Base-by-base conservation (phyloP, 2,113 vertebrate genomes). In the Cnemophilus loriae region DNA sequence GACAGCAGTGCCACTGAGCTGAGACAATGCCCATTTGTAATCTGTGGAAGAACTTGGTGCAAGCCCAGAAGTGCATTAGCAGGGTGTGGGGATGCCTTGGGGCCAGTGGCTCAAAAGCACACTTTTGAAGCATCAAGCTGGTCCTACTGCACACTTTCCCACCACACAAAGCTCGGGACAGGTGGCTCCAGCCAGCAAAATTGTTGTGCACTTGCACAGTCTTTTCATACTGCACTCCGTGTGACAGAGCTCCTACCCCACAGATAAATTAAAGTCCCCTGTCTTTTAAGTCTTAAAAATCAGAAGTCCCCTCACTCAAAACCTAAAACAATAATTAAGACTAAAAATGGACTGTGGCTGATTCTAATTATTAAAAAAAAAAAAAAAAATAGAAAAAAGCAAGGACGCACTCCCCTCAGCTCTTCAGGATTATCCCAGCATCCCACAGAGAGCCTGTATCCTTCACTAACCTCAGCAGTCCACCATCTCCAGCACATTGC, bases 261-360 rank as follows among this genome's bases (percentile, higher is more conserved):
- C 3, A 16, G 7, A 16, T 37, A 50, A 63, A 75, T 19, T 8
- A 7, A 59, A 44, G 3, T 6, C 0, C 2, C 5, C 2, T 0
- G 0, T 8, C 23, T 67, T 80, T 32, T 37, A 49, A 33, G 11
- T 26, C n/a, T 84, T 47, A 57, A 52, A 84, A 77, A 57, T 59
- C 16, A 65, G 14, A 69, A 35, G 3, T 21, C 10, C 11, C 7
- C 22, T 87, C 68, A 41, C 5, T 73, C 37, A 69, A 87, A 89
- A 46, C 7, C 16, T 59, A 67, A 59, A 84, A 44, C 26, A 80
- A 27, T 44, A 75, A 59, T 16, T 19, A 60, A 52, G 67, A 44
- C 3, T 59, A 68, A 85, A 91, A 87, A 3, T 17, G 35, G 47
- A 24, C 12, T 13, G 16, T 41, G 15, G 21, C 11, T 44, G 11